These are phyloP conservation scores for Hippocampus comes DNA, from an alignment of 2,113 vertebrate genomes.

Conservation along the genomic window DNA sequence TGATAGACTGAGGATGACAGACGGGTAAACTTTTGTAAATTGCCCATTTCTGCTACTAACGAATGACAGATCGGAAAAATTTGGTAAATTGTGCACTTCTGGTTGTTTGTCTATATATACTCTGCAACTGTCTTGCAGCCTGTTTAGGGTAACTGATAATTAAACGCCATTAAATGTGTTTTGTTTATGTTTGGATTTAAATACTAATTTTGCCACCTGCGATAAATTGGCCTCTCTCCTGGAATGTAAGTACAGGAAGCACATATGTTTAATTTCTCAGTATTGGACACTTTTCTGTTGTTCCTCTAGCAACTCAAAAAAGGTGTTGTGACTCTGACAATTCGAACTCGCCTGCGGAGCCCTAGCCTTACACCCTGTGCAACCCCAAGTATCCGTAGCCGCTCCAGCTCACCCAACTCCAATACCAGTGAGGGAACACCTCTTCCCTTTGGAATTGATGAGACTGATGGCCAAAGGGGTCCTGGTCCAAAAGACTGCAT, in stretches of 20 bases:
- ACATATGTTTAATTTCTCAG: not conserved
- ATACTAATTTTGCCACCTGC: not conserved
- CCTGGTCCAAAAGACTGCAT: conserved; percentile 84
- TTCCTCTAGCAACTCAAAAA: conserved; percentile 87
- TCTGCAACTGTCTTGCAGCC: too few relatives aligned
- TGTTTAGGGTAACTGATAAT: too few relatives aligned
- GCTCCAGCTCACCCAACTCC: conserved; percentile 87
- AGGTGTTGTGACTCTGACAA: conserved; percentile 88
- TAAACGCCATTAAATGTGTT: not conserved
- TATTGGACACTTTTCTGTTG: not conserved
- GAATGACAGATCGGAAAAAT: too few relatives aligned
- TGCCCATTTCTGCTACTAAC: too few relatives aligned
- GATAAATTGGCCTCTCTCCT: not conserved
- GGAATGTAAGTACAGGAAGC: not conserved
- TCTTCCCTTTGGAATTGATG: conserved; percentile 46
- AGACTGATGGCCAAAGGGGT: conserved; percentile 76
- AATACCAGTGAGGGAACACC: conserved; percentile 66
- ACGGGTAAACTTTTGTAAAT: too few relatives aligned
- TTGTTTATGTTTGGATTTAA: not conserved
- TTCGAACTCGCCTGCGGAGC: conserved; percentile 89
- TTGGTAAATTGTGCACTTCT: too few relatives aligned
- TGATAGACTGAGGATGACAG: too few relatives aligned
- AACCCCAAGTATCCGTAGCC: conserved; percentile 84
- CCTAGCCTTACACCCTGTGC: conserved; percentile 89
- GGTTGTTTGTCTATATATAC: too few relatives aligned